Percentiles rank a stretch among this genome's conserved stretches.
phyloP scores from a whole-genome alignment of 2,797 vertebrate genomes.

The Rachycentron canadum region DNA sequence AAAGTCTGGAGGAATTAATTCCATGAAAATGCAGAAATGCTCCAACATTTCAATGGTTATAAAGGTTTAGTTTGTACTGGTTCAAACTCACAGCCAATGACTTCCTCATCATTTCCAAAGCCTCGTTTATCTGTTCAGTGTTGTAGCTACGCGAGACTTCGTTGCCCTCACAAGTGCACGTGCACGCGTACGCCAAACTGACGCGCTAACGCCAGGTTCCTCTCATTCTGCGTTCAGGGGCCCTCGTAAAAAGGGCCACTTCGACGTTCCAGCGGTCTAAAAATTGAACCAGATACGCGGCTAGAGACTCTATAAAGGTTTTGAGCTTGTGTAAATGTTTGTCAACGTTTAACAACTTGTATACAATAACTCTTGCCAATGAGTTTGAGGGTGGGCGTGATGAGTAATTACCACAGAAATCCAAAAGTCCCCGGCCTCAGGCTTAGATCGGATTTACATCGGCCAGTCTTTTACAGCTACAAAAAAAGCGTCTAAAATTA shows the following conservation, averaged over 20 bases:
- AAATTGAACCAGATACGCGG: neutral
- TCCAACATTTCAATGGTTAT: neutral
- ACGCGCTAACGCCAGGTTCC: slow-evolving; percentile 17
- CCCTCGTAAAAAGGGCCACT: slow-evolving; percentile 7
- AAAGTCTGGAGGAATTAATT: neutral
- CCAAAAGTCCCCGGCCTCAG: neutral
- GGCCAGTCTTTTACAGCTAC: too few species aligned
- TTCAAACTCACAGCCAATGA: neutral
- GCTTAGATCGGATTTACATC: too few species aligned
- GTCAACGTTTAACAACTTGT: neutral
- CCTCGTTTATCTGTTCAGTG: neutral
- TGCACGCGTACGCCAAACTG: slow-evolving; percentile 17
- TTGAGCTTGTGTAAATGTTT: neutral
- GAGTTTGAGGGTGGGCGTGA: neutral
- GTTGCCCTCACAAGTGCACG: slow-evolving; percentile 17
- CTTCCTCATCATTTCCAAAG: neutral
- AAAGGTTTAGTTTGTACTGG: neutral
- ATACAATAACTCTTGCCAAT: neutral
- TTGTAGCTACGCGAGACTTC: slow-evolving; percentile 35
- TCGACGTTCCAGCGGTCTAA: neutral
- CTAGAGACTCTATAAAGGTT: neutral
- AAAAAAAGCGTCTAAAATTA: neutral
- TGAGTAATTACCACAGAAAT: neutral
- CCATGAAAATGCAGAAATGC: neutral
- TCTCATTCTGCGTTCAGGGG: neutral